Percentiles rank a stretch among this genome's conserved stretches.
Conservation (phyloP, 1,140 invertebrate species). For the Pogonomyrmex barbatus region DNA sequence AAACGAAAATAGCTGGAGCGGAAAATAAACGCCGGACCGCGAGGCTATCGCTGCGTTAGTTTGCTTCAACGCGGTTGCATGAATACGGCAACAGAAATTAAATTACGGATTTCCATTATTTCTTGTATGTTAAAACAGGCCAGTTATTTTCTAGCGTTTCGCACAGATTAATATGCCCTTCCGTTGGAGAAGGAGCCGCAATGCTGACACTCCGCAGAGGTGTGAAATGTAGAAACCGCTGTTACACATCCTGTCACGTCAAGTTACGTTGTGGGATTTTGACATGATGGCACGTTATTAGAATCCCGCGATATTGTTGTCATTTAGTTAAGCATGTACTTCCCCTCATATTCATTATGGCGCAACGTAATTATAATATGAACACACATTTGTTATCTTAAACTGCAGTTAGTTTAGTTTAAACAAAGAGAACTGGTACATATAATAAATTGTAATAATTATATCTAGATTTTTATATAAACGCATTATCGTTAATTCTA, state of each 20-base stretch:
- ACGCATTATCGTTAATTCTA: background rate
- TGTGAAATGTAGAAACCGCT: constrained; percentile 62
- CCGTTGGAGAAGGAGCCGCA: constrained; percentile 41
- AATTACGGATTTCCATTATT: constrained; percentile 32
- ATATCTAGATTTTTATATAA: background rate
- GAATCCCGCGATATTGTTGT: constrained; percentile 54
- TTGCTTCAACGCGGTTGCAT: background rate
- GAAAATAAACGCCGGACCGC: background rate
- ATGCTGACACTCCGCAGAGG: constrained; percentile 44
- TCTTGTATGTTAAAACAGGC: constrained; percentile 30
- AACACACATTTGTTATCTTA: constrained; percentile 6
- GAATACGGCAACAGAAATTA: constrained; percentile 12
- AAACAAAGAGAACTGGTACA: background rate
- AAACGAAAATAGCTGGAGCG: constrained; percentile 11
- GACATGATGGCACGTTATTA: constrained; percentile 55
- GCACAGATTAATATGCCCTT: constrained; percentile 21
- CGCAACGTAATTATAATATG: constrained; percentile 34
- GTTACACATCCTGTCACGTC: constrained; percentile 53
- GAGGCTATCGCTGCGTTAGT: constrained; percentile 21
- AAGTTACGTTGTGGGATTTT: constrained; percentile 55
- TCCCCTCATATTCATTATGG: background rate
- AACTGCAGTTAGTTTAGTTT: background rate
- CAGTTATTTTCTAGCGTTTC: background rate
- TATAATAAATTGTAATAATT: background rate
- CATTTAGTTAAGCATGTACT: constrained; percentile 42